These are phyloP conservation scores for Leptocoma aspasia DNA, from an alignment of 2,113 vertebrate genomes.

Conservation along the genomic window DNA sequence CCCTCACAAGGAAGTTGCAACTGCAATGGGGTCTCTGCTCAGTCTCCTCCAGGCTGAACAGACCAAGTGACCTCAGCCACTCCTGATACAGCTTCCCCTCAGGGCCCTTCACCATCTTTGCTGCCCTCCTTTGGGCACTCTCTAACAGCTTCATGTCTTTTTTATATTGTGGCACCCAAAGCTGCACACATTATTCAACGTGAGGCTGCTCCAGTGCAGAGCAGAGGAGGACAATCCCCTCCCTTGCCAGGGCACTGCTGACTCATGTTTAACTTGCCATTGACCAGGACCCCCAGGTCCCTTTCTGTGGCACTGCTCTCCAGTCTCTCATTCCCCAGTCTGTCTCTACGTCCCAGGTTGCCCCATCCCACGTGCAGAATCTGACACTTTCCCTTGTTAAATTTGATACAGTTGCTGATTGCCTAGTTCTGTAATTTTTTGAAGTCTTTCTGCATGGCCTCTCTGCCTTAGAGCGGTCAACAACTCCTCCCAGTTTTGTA, in stretches of 20 bases:
- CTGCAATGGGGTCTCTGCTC: background rate
- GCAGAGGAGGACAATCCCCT: background rate
- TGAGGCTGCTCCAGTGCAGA: background rate
- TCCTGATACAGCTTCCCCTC: fast-evolving
- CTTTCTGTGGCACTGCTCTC: fast-evolving
- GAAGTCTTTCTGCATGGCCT: background rate
- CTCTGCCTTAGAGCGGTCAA: fast-evolving
- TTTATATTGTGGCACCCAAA: background rate
- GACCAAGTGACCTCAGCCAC: background rate
- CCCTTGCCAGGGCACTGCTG: background rate
- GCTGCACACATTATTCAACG: background rate
- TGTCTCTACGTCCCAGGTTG: background rate
- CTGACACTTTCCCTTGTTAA: background rate
- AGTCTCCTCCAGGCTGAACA: background rate
- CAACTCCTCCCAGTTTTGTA: background rate
- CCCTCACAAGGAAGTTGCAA: fast-evolving
- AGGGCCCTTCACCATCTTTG: background rate
- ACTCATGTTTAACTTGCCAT: background rate
- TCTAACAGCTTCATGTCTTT: background rate
- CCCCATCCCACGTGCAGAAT: background rate
- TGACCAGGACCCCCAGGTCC: background rate
- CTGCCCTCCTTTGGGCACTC: background rate
- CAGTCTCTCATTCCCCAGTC: background rate
- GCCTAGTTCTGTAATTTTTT: background rate
- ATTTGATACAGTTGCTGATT: background rate